Evolutionary conservation across 2,888 invertebrate species (phyloP).

Genomic region (Pherbina coryleti): DNA sequence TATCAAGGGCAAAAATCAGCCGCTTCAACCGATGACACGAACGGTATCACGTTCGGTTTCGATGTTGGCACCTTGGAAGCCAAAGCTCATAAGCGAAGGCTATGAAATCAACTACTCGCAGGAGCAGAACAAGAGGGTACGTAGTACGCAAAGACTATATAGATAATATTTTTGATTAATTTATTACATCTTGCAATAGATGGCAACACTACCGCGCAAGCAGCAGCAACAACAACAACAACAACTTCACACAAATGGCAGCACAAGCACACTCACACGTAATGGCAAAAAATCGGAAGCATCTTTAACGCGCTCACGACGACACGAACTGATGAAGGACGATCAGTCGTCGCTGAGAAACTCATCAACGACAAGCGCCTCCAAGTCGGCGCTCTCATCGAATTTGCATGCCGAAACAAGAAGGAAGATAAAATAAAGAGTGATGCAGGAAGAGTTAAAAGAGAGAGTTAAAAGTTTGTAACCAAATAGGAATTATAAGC

Average conservation of each 20-base stretch:
- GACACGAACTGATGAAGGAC: slow-evolving; percentile 59
- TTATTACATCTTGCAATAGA: slow-evolving; percentile 47
- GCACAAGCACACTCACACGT: slow-evolving; percentile 60
- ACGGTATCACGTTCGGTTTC: slow-evolving; percentile 85
- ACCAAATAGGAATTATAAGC: slow-evolving; percentile 15
- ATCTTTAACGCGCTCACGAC: slow-evolving; percentile 51
- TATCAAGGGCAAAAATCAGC: slow-evolving; percentile 65
- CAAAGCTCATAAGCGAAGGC: slow-evolving; percentile 79
- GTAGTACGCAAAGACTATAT: slow-evolving; percentile 15
- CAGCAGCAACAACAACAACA: slow-evolving; percentile 49
- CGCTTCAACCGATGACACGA: slow-evolving; percentile 72
- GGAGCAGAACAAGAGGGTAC: slow-evolving; percentile 66
- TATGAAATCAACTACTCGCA: slow-evolving; percentile 86
- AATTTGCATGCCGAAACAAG: slow-evolving; percentile 56
- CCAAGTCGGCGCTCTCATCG: slow-evolving; percentile 65
- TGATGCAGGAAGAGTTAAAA: slow-evolving; percentile 26
- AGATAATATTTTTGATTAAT: neutral
- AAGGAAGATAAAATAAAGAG: slow-evolving; percentile 40
- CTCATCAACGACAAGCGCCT: slow-evolving; percentile 59
- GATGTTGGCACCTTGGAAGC: slow-evolving; percentile 87
- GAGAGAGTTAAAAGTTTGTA: neutral
- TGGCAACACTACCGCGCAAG: slow-evolving; percentile 65
- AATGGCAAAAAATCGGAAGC: slow-evolving; percentile 59
- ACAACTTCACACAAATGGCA: slow-evolving; percentile 56
- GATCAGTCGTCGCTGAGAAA: slow-evolving; percentile 61